Evolutionary conservation across 1,140 invertebrate species (phyloP).

Genomic region (Caenorhabditis brenneri): DNA sequence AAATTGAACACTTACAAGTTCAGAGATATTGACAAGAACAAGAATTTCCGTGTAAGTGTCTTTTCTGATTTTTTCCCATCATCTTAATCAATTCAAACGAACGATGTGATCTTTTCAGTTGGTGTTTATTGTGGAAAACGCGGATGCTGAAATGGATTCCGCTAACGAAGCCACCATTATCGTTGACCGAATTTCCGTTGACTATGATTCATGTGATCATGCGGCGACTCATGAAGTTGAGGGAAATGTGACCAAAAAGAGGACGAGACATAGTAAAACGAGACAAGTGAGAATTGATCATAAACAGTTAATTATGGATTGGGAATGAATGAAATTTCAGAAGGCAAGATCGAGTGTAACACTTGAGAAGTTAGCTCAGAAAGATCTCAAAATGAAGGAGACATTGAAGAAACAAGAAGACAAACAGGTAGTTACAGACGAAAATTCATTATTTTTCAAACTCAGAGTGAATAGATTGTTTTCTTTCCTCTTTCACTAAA

Average conservation of each 20-base stretch:
- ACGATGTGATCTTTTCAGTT: not conserved
- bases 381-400: conserved; percentile 5
- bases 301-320: not conserved
- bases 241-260: conserved; percentile 37
- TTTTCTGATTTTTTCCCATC: not conserved
- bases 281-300: not conserved
- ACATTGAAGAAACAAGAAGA: not conserved
- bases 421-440: no score
- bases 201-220: conserved; percentile 39
- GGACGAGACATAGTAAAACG: not conserved
- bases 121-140: conserved; percentile 30
- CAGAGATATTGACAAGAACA: conserved; percentile 11
- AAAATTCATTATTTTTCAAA: no score
- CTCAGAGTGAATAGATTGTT: no score
- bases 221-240: conserved; percentile 33
- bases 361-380: conserved; percentile 13
- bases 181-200: conserved; percentile 39
- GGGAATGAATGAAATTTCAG: not conserved
- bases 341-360: conserved; percentile 3
- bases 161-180: conserved; percentile 13
- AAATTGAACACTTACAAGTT: conserved; percentile 26
- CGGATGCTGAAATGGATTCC: conserved; percentile 30
- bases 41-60: conserved; percentile 15
- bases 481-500: no score
- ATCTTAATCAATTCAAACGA: not conserved